Base-by-base conservation (phyloP, 2,888 invertebrate genomes). In the Pollenia amentaria region DNA sequence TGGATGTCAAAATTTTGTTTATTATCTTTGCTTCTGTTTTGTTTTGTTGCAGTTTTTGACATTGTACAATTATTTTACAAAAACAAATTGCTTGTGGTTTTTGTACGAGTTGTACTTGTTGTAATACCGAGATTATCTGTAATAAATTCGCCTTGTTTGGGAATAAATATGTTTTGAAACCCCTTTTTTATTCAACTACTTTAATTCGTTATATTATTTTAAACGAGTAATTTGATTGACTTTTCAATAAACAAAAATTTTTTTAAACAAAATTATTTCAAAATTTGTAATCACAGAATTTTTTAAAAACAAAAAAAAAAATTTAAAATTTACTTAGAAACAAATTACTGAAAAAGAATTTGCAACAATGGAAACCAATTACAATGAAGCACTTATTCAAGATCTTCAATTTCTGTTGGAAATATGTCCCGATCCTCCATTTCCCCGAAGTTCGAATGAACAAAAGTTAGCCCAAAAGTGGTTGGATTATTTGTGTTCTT, bases 321-420 rank as follows among this genome's bases (percentile, higher is more conserved):
- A 57, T 21, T 11, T 14, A 29, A 51, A n/a, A 57, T 29, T 6
- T 29, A 29, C 6, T 29, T 29, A 6, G 53, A 70, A 60, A 46
- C 21, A 44, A 65, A 46, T 18, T 10, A 12, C 1, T 40, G 73
- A 75, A 79, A 3, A 69, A 80, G n/a, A 21, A n/a, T 12, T 64
- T 21, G 11, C 38, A 75, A 60, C n/a, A 62, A 64, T 62, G 70
- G 84, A 72, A 46, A 77, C 79, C 44, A 87, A 88, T 75, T 85
- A 87, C 40, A 82, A 89, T 42, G 70, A 70, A 12, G 62, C 70
- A 62, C 79, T 92, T 2, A 75, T 84, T 1, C 80, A 88, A 9
- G 92, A 92, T n/a, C 92, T 90, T n/a, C 40, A 88, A 2, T 72
- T 91, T 16, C 87, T 92, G 60, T 46, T 90, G 6, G 89, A 88